Evolutionary conservation across 1,140 invertebrate genomes (phyloP).

Genomic region (Glomeris maerens): DNA sequence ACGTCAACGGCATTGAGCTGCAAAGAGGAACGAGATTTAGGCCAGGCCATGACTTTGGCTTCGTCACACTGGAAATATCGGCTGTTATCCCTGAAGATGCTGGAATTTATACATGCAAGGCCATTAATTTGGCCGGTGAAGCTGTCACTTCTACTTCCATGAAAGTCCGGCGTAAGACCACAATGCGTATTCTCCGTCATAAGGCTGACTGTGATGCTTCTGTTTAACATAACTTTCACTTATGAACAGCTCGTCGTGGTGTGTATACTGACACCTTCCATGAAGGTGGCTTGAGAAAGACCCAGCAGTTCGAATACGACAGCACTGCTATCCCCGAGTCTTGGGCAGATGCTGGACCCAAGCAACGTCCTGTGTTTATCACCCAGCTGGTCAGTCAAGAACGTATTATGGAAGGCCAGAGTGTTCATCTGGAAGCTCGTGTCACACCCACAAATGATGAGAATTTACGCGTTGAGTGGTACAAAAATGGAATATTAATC

Average conservation of each 20-base stretch:
- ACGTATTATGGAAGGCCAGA: conserved; percentile 61
- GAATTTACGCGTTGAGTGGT: conserved; percentile 58
- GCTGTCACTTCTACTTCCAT: conserved; percentile 76
- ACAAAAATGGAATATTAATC: conserved; percentile 74
- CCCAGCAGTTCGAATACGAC: conserved; percentile 71
- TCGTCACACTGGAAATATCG: conserved; percentile 79
- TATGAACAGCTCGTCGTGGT: conserved; percentile 40
- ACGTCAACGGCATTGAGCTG: conserved; percentile 78
- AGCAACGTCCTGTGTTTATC: conserved; percentile 78
- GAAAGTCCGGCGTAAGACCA: conserved; percentile 48
- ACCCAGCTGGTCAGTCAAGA: conserved; percentile 76
- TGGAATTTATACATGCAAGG: conserved; percentile 84
- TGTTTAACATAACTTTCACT: conserved; percentile 2
- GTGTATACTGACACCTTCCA: conserved; percentile 66
- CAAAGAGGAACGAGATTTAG: conserved; percentile 78
- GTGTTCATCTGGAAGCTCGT: conserved; percentile 23
- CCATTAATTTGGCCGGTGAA: conserved; percentile 76
- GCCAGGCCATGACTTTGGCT: conserved; percentile 83
- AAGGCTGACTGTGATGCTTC: neutral
- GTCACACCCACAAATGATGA: conserved; percentile 33
- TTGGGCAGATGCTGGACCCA: conserved; percentile 62
- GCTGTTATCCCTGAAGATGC: conserved; percentile 77
- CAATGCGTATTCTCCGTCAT: neutral
- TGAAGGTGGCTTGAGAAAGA: conserved; percentile 76
- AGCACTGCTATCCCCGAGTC: conserved; percentile 73